phyloP scores from a whole-genome alignment of 1,140 invertebrate genomes.

The Rhyacophila brunnea region DNA sequence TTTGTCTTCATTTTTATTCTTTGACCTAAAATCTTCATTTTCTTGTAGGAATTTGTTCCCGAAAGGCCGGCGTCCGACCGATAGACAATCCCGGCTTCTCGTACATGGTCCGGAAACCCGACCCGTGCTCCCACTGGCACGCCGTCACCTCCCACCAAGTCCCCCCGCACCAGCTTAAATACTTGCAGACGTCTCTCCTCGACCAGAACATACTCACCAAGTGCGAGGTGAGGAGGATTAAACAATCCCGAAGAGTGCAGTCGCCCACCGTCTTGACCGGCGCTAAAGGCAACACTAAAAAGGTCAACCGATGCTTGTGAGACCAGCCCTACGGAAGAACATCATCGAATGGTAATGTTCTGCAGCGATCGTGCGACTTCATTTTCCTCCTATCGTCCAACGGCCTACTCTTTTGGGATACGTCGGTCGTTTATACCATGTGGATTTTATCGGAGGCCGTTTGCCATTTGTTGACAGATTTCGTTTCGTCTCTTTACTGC shows the following conservation, averaged over 20 bases:
- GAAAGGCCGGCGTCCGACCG: slow-evolving; percentile 51
- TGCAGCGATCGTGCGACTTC: too few species aligned
- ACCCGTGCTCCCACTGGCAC: slow-evolving; percentile 40
- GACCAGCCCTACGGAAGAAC: too few species aligned
- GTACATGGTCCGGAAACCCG: slow-evolving; percentile 54
- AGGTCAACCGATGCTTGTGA: background rate
- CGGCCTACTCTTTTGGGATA: too few species aligned
- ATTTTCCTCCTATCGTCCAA: too few species aligned
- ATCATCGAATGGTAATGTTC: too few species aligned
- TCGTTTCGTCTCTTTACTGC: too few species aligned
- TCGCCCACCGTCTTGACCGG: background rate
- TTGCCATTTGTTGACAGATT: too few species aligned
- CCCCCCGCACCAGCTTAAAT: slow-evolving; percentile 13
- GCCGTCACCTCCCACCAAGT: slow-evolving; percentile 30
- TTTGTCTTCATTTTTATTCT: too few species aligned
- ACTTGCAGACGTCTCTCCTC: slow-evolving; percentile 8
- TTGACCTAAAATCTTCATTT: too few species aligned
- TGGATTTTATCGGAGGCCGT: too few species aligned
- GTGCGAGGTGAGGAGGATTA: slow-evolving; percentile 1
- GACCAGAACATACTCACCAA: background rate
- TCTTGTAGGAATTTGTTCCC: slow-evolving; percentile 52
- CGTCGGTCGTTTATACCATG: too few species aligned
- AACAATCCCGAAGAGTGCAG: too few species aligned
- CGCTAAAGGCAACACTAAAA: background rate
- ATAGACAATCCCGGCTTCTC: slow-evolving; percentile 61